Conservation (phyloP, 2,113 vertebrate genomes). For the Podarcis raffonei region DNA sequence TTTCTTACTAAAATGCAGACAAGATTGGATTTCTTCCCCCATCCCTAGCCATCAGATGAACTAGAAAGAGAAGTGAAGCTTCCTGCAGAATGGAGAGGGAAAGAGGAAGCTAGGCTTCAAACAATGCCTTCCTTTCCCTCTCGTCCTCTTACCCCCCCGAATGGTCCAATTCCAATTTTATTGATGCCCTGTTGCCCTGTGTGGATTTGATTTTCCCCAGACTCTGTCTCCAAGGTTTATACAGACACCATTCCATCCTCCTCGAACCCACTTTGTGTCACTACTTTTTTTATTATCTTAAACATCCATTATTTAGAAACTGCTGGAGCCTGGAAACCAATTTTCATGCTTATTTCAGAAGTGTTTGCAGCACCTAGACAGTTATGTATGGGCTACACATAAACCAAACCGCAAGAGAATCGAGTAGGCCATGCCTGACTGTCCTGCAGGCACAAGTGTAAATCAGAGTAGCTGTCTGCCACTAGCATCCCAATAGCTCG, state of each 20-base stretch:
- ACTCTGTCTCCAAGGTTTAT: conserved; percentile 32
- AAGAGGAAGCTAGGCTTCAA: conserved; percentile 31
- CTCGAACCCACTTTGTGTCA: conserved; percentile 53
- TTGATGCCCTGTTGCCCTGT: background rate
- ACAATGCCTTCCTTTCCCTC: background rate
- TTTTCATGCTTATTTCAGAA: conserved; percentile 75
- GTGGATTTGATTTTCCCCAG: background rate
- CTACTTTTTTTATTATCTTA: conserved; percentile 69
- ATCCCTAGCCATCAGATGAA: background rate
- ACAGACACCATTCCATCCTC: conserved; percentile 23
- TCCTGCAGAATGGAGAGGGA: conserved; percentile 51
- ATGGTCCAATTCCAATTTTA: conserved; percentile 10
- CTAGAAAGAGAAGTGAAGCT: conserved; percentile 49
- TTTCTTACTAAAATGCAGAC: too few species aligned
- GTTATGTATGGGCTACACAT: conserved; percentile 46
- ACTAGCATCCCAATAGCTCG: background rate
- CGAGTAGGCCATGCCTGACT: conserved; percentile 21
- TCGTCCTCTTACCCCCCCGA: background rate
- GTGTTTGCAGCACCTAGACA: conserved; percentile 59
- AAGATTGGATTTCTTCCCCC: too few species aligned
- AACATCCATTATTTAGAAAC: conserved; percentile 78
- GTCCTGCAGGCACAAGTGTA: background rate
- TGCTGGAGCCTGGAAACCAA: conserved; percentile 78
- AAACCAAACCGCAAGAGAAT: conserved; percentile 48
- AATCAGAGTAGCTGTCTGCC: rapidly evolving